Conservation (phyloP, 2,888 invertebrate species). For the Sthenelais limicola region DNA sequence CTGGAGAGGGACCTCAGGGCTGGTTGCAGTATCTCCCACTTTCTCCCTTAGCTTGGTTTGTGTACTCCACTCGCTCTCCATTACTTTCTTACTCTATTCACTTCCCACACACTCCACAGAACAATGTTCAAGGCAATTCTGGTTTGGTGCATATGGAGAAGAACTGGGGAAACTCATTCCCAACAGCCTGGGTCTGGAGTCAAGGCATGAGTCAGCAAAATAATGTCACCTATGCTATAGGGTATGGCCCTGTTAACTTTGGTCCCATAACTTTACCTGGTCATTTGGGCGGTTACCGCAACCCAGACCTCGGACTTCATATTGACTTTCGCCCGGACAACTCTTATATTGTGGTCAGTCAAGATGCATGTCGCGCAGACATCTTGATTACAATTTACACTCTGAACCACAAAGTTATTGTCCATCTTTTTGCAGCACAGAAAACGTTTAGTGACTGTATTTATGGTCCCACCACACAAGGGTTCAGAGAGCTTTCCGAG, state of each 20-base stretch:
- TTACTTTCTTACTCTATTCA: conserved; percentile 51
- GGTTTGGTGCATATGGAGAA: conserved; percentile 60
- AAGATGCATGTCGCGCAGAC: conserved; percentile 56
- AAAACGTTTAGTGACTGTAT: conserved; percentile 58
- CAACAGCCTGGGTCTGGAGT: conserved; percentile 61
- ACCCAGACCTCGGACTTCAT: conserved; percentile 51
- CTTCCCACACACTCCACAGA: conserved; percentile 39
- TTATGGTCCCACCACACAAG: conserved; percentile 56
- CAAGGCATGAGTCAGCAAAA: conserved; percentile 51
- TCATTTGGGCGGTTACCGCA: conserved; percentile 59
- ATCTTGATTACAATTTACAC: conserved; percentile 37
- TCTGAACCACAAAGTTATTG: conserved; percentile 49
- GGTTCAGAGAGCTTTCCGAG: conserved; percentile 52
- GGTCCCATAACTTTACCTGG: conserved; percentile 51
- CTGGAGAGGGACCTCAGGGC: conserved; percentile 58
- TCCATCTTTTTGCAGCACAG: conserved; percentile 45
- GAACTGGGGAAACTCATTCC: conserved; percentile 64
- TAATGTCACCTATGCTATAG: conserved; percentile 55
- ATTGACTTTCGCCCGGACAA: conserved; percentile 57
- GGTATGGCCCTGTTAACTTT: conserved; percentile 58
- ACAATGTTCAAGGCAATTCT: conserved; percentile 25
- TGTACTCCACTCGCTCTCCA: conserved; percentile 58
- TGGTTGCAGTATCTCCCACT: conserved; percentile 57
- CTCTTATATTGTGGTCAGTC: conserved; percentile 47
- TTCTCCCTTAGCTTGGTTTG: conserved; percentile 62